These are phyloP conservation scores for Metaphire vulgaris DNA, from an alignment of 1,140 invertebrate species.

Conservation along the genomic window DNA sequence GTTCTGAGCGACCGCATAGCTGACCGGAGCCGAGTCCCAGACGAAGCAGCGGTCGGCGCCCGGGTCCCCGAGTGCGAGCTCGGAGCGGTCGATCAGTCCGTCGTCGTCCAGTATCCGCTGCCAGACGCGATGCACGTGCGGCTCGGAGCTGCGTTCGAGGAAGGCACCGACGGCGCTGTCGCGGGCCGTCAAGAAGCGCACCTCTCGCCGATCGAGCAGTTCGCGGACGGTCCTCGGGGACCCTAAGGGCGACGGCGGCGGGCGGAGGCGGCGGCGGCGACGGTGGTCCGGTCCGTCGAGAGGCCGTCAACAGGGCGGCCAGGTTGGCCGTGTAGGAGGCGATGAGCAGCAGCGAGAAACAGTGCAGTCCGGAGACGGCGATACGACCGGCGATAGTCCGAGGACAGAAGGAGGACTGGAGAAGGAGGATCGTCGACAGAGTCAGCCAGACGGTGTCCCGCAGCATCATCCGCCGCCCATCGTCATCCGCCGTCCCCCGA, in stretches of 20 bases:
- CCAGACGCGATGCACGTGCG: not conserved
- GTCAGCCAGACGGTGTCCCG: not conserved
- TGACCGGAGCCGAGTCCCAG: not conserved
- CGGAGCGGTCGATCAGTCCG: not conserved
- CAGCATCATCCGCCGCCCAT: too few relatives aligned
- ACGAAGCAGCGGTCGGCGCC: not conserved
- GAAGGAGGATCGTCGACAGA: not conserved
- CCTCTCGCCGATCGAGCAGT: not conserved
- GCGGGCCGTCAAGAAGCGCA: not conserved
- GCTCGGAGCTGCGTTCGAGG: not conserved
- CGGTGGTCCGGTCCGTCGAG: too few relatives aligned
- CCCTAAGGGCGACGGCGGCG: not conserved
- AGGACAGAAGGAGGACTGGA: not conserved
- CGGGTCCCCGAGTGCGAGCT: not conserved
- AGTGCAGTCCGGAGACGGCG: not conserved
- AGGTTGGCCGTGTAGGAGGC: not conserved
- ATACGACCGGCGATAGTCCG: not conserved
- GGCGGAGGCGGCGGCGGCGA: too few relatives aligned
- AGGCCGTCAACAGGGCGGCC: not conserved
- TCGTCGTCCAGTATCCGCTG: not conserved
- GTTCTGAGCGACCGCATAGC: not conserved
- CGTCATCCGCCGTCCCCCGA: too few relatives aligned
- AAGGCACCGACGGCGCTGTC: not conserved
- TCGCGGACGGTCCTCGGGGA: not conserved
- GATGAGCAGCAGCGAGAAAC: not conserved